Base-by-base conservation (phyloP, 1,140 invertebrate genomes). In the Drosophila repletoides region DNA sequence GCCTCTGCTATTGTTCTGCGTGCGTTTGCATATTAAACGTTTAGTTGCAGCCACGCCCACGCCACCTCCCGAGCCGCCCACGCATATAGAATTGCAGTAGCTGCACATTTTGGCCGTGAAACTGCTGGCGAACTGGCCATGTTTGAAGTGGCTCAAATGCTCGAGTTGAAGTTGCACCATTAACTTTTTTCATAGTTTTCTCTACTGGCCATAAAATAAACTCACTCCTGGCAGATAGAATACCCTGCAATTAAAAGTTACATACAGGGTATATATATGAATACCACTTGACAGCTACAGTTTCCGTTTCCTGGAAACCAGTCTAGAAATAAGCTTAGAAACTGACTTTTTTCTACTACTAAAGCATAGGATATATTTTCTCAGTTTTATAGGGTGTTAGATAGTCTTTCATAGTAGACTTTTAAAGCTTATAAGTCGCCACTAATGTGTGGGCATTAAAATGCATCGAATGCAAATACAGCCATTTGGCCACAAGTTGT, bases 101-200 rank as follows among this genome's bases (percentile, higher is more conserved):
- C 52, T 28, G 33, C 22, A n/a, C 53, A 45, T 21, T 61, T 40
- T 65, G 61, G 53, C 63, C 63, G 34, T 66, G 63, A 66, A 66
- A 66, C 40, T 66, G 53, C 40, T 56, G 51, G 29, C 43, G 12
- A 29, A 14, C 49, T 65, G 53, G 34, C 61, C 61, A 46, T 46
- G 60, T 46, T 64, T 56, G 52, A 56, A 64, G 41, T 65, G 52
- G 41, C 63, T 53, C 38, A 43, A 6, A 12, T 29, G 28, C 38
- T 56, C 24, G 24, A 15, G 29, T 24, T 66, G 10, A 31, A 59
- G 41, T 46, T 59, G 26, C 33, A 14, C 26, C 34, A 63, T 49
- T 58, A 48, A 45, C 24, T 49, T 46, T 33, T 36, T 26, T 21
- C 9, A 15, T 6, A 34, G 5, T 19, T 38, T 51, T 14, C 14